Conservation (phyloP, 2,113 vertebrate species). For the Atrichornis clamosus region DNA sequence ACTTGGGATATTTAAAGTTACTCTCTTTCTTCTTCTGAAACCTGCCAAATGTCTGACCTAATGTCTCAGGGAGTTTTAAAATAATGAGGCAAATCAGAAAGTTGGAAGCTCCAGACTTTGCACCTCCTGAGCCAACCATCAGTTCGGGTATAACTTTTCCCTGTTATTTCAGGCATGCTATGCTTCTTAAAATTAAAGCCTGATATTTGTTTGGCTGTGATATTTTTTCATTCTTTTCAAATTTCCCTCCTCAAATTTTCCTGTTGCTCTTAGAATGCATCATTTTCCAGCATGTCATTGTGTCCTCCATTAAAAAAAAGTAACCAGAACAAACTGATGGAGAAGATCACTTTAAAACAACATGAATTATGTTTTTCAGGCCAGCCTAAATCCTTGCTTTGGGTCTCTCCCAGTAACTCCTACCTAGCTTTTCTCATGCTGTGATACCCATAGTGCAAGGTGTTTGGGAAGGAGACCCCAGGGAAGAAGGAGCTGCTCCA, state of each 20-base stretch:
- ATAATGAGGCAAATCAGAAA: background rate
- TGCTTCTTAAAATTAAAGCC: background rate
- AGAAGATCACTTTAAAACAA: background rate
- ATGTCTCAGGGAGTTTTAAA: background rate
- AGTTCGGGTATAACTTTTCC: background rate
- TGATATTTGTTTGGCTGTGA: background rate
- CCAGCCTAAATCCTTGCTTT: background rate
- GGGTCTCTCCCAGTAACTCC: background rate
- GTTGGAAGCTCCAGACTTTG: background rate
- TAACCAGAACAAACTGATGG: background rate
- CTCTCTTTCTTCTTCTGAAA: background rate
- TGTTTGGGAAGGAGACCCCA: background rate
- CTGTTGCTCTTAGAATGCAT: background rate
- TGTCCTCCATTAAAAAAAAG: background rate
- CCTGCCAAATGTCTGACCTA: background rate
- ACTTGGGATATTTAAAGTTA: background rate
- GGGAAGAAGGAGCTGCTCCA: background rate
- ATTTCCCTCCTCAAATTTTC: background rate
- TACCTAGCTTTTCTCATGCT: background rate
- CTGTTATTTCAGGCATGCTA: background rate
- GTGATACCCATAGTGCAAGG: background rate
- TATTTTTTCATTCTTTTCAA: background rate
- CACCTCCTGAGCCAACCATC: background rate
- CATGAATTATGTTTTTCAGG: background rate
- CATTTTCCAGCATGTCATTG: background rate